phyloP scores from a whole-genome alignment of 2,113 vertebrate genomes.

The Cariama cristata region DNA sequence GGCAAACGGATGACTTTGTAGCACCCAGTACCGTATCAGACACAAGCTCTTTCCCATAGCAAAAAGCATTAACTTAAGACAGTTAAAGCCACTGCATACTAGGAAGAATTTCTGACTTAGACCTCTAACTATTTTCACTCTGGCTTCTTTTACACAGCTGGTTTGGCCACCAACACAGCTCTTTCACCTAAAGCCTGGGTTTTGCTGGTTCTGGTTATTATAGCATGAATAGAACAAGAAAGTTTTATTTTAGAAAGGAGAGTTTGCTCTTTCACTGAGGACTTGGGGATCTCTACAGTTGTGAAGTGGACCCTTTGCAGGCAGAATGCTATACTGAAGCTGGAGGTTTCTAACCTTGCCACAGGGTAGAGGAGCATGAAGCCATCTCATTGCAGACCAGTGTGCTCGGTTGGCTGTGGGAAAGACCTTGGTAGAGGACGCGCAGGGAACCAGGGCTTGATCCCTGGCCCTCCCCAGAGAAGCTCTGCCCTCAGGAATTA shows the following conservation, averaged over 20 bases:
- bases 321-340: neutral
- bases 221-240: neutral
- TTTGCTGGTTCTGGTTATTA: neutral
- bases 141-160: neutral
- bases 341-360: neutral
- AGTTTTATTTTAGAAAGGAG: neutral
- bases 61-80: neutral
- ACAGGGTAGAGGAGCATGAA: accelerated
- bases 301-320: neutral
- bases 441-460: neutral
- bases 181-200: neutral
- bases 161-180: neutral
- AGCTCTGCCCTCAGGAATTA: neutral
- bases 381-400: neutral
- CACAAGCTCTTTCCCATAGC: neutral
- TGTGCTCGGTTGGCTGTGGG: neutral
- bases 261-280: neutral
- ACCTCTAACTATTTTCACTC: neutral
- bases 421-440: neutral
- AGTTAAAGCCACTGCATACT: neutral
- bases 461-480: neutral
- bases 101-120: neutral
- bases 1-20: neutral
- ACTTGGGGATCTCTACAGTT: neutral
- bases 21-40: neutral